Conservation (phyloP, 2,113 vertebrate genomes). For the Hoplias malabaricus region DNA sequence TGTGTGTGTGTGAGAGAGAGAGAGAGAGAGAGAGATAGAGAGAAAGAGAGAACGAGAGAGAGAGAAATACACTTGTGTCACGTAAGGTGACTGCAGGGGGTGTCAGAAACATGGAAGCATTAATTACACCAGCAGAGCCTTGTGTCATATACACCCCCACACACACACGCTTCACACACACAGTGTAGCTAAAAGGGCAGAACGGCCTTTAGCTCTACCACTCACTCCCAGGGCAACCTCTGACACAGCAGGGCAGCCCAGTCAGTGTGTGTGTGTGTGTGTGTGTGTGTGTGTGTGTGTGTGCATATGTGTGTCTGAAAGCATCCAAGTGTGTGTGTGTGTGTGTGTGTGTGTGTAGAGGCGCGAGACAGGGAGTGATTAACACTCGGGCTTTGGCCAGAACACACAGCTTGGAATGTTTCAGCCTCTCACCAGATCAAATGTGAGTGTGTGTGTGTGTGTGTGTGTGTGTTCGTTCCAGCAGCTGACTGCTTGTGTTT, state of each 20-base stretch:
- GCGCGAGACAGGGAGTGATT: constrained; percentile 7
- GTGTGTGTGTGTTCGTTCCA: constrained; percentile 35
- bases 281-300: constrained; percentile 8
- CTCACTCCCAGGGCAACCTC: constrained; percentile 5
- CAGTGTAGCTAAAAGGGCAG: constrained; percentile 24
- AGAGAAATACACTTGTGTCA: constrained; percentile 20
- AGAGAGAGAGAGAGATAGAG: not conserved
- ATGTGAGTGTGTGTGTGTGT: not conserved
- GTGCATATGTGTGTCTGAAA: not conserved
- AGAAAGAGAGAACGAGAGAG: not conserved
- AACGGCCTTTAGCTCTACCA: constrained; percentile 28
- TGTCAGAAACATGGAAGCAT: constrained; percentile 15
- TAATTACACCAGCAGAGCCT: constrained; percentile 36
- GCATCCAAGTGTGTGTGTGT: not conserved
- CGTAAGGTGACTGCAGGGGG: constrained; percentile 19
- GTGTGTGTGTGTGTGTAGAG: not conserved
- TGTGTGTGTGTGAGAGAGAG: constrained; percentile 33
- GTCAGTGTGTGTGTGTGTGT: not conserved
- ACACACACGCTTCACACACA: constrained; percentile 45
- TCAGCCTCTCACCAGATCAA: not conserved
- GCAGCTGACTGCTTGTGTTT: constrained; percentile 57
- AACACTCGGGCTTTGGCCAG: constrained; percentile 26
- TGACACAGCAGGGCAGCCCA: constrained; percentile 18
- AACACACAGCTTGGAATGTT: constrained; percentile 8
- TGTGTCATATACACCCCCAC: constrained; percentile 14